These are phyloP conservation scores for Brachyopa scutellaris DNA, from an alignment of 2,888 invertebrate species.

Conservation along the genomic window DNA sequence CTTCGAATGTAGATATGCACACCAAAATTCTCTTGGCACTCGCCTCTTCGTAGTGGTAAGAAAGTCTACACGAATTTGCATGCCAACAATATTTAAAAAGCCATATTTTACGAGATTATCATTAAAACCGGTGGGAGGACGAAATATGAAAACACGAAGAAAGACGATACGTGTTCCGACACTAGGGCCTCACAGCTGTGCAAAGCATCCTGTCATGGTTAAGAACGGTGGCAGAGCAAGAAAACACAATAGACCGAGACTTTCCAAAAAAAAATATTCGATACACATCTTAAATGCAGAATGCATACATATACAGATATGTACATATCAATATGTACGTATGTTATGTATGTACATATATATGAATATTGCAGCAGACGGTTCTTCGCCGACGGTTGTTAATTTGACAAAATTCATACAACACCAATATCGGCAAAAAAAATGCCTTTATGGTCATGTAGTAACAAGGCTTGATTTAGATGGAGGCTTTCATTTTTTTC, in stretches of 20 bases:
- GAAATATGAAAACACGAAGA: conserved; percentile 69
- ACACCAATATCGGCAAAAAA: background rate
- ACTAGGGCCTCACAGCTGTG: conserved; percentile 58
- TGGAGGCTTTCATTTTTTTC: background rate
- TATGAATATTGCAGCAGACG: conserved; percentile 4
- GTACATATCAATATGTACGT: no score
- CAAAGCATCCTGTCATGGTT: conserved; percentile 20
- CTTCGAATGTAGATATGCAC: conserved; percentile 58
- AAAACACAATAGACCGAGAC: conserved; percentile 36
- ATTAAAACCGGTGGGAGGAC: conserved; percentile 81
- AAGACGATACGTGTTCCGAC: conserved; percentile 64
- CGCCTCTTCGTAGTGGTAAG: conserved; percentile 44
- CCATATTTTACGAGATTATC: conserved; percentile 82
- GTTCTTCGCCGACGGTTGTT: conserved; percentile 9
- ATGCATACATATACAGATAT: conserved; percentile 24
- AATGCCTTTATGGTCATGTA: background rate
- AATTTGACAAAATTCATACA: conserved; percentile 31
- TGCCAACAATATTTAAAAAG: conserved; percentile 81
- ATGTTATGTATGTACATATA: no score
- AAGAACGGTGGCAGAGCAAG: conserved; percentile 42
- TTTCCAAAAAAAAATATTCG: conserved; percentile 37
- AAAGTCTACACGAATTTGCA: conserved; percentile 73
- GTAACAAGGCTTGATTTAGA: conserved; percentile 37
- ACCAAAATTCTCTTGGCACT: conserved; percentile 46
- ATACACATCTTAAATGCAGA: no score